Conservation (phyloP, 2,888 invertebrate species). For the Ophraella communa region DNA sequence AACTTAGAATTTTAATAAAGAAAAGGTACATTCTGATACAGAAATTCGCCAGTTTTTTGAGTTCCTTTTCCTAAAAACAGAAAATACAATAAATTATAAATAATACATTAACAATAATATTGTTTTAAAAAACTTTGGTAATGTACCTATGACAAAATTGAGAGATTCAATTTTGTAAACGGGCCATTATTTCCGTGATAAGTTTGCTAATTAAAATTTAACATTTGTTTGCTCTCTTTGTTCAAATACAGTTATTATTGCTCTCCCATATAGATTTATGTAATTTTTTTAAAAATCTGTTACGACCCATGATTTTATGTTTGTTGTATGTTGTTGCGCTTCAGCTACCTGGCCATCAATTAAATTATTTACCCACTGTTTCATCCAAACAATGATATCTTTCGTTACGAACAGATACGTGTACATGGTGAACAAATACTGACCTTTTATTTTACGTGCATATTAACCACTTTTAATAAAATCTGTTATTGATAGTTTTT, state of each 20-base stretch:
- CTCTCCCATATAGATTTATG: not conserved
- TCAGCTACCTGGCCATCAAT: constrained; percentile 11
- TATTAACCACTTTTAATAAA: too few relatives aligned
- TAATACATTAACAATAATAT: too few relatives aligned
- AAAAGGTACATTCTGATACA: too few relatives aligned
- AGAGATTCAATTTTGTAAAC: too few relatives aligned
- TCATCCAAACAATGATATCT: constrained; percentile 36
- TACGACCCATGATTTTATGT: constrained; percentile 5
- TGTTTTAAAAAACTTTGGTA: too few relatives aligned
- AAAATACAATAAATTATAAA: too few relatives aligned
- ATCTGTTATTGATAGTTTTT: too few relatives aligned
- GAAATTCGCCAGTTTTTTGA: too few relatives aligned
- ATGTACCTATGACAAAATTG: too few relatives aligned
- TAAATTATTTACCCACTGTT: constrained; percentile 35
- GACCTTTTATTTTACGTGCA: not conserved
- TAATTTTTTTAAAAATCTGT: not conserved
- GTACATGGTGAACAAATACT: not conserved
- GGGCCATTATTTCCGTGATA: too few relatives aligned
- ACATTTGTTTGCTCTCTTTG: not conserved
- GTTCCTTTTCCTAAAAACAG: too few relatives aligned
- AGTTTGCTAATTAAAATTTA: not conserved
- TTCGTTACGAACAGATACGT: constrained; percentile 15
- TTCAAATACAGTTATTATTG: not conserved
- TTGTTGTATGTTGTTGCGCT: constrained; percentile 11
- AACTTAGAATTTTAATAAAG: too few relatives aligned